Evolutionary conservation across 2,113 vertebrate genomes (phyloP).

Genomic region (Thalassarche chlororhynchos): DNA sequence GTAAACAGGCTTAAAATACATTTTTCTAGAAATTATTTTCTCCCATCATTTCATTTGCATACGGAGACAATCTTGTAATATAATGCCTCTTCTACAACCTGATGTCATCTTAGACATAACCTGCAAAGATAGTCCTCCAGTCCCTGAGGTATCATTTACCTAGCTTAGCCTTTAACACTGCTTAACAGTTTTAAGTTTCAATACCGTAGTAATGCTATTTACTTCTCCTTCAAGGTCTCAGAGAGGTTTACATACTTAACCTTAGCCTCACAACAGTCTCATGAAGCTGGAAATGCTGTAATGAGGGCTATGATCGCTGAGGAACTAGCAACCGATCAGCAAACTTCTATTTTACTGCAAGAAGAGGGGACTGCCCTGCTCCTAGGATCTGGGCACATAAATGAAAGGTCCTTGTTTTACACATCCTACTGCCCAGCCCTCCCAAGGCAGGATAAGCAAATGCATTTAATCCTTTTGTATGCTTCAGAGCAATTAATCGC

Average conservation of each 20-base stretch:
- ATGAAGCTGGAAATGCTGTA: not conserved
- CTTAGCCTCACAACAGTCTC: not conserved
- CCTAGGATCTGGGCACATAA: not conserved
- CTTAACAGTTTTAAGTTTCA: conserved; percentile 27
- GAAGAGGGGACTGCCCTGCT: not conserved
- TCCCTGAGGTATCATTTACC: not conserved
- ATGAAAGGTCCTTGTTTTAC: conserved; percentile 27
- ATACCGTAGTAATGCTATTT: not conserved
- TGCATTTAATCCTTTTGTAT: not conserved
- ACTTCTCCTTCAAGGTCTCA: conserved; percentile 5
- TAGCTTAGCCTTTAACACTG: conserved; percentile 31
- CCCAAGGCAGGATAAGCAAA: not conserved
- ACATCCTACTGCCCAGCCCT: not conserved
- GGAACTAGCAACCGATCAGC: not conserved
- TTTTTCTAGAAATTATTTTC: conserved; percentile 1
- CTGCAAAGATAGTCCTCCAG: not conserved
- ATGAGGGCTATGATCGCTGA: not conserved
- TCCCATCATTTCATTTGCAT: not conserved
- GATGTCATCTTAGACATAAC: not conserved
- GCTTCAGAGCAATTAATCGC: not conserved
- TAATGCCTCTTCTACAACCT: not conserved
- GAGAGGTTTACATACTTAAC: conserved; percentile 27
- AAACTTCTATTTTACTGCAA: not conserved
- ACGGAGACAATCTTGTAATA: not conserved
- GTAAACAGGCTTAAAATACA: not conserved